A percentile compares a stretch with the other conserved stretches of the same genome.
These are phyloP conservation scores for Tragelaphus strepsiceros DNA, from an alignment of 2,113 vertebrate species.

Conservation along the genomic window DNA sequence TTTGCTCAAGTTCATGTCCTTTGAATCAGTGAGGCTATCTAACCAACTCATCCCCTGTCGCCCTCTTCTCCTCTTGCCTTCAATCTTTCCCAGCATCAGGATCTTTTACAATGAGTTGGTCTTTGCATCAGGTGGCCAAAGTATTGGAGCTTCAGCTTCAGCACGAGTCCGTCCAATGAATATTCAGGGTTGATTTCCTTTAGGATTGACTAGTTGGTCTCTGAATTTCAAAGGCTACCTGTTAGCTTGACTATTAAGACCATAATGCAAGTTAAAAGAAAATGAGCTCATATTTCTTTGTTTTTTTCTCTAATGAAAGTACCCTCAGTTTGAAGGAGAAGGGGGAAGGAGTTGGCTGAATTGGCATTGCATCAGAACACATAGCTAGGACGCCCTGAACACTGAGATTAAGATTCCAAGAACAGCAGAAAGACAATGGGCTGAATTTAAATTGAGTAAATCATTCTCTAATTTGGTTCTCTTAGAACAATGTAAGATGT, in stretches of 20 bases:
- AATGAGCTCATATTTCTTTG: background rate
- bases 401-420: background rate
- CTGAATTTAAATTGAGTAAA: background rate
- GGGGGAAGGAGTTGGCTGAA: background rate
- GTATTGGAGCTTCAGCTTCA: background rate
- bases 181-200: background rate
- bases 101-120: background rate
- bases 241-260: background rate
- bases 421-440: background rate
- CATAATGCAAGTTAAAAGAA: background rate
- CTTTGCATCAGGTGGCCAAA: background rate
- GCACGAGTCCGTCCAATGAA: background rate
- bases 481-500: background rate
- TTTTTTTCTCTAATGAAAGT: background rate
- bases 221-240: background rate
- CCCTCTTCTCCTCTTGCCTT: background rate
- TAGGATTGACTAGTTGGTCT: background rate
- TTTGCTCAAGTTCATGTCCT: background rate
- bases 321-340: background rate
- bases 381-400: background rate
- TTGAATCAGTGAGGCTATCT: background rate
- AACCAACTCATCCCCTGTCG: background rate
- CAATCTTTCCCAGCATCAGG: background rate
- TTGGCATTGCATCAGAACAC: background rate
- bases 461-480: background rate